Conservation (phyloP, 2,888 invertebrate genomes). For the Aelia acuminata region DNA sequence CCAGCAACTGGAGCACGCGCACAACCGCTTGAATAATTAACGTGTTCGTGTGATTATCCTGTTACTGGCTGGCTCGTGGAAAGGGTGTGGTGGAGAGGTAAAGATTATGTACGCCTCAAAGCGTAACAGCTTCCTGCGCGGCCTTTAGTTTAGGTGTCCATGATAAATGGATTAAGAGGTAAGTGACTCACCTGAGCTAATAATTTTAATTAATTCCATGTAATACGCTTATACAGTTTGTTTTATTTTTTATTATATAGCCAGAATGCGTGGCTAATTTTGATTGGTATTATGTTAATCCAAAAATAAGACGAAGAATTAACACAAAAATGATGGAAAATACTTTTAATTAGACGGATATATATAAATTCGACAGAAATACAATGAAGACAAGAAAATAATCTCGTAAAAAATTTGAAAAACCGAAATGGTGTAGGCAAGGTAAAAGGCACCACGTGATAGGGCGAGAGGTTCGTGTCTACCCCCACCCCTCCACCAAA, state of each 20-base stretch:
- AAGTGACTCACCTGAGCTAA: not conserved
- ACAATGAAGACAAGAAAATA: too few relatives aligned
- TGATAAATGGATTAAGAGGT: not conserved
- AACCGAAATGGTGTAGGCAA: too few relatives aligned
- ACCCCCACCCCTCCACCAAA: too few relatives aligned
- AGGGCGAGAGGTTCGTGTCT: too few relatives aligned
- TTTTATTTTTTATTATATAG: not conserved
- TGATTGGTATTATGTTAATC: too few relatives aligned
- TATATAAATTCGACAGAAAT: too few relatives aligned
- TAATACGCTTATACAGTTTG: not conserved
- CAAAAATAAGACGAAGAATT: too few relatives aligned
- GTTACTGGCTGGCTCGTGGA: not conserved
- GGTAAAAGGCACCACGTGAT: too few relatives aligned
- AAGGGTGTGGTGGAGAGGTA: not conserved
- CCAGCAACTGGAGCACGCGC: not conserved
- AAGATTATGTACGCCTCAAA: not conserved
- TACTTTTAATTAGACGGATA: too few relatives aligned
- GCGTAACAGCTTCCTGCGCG: not conserved
- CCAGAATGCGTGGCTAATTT: not conserved
- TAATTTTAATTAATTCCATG: not conserved
- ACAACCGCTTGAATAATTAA: constrained; percentile 3
- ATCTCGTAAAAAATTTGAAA: too few relatives aligned
- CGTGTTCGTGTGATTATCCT: not conserved
- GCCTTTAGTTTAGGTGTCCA: not conserved
- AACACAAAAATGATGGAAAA: too few relatives aligned